phyloP scores from a whole-genome alignment of 2,888 invertebrate genomes.

The Caenorhabditis sp. region DNA sequence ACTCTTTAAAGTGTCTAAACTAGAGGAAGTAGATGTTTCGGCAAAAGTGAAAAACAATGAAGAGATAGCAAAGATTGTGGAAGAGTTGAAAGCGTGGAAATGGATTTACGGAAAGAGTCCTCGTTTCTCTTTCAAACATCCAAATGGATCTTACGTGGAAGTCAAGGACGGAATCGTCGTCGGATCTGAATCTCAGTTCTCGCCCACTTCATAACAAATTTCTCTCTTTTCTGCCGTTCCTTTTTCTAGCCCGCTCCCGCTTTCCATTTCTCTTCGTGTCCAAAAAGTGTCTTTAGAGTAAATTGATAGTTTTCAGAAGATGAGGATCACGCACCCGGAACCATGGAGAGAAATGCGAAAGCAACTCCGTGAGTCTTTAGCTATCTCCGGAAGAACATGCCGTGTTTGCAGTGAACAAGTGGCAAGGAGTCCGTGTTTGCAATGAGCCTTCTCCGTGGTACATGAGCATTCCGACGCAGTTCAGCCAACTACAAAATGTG shows the following conservation, averaged over 20 bases:
- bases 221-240: not conserved
- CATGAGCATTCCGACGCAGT: slow-evolving; percentile 50
- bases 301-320: slow-evolving; percentile 7
- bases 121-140: slow-evolving; percentile 82
- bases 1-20: slow-evolving; percentile 72
- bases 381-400: too few relatives aligned
- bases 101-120: slow-evolving; percentile 93
- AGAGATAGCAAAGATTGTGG: slow-evolving; percentile 82
- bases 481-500: slow-evolving; percentile 43
- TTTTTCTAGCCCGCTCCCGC: not conserved
- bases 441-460: slow-evolving; percentile 52
- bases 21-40: slow-evolving; percentile 76
- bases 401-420: slow-evolving; percentile 41
- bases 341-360: slow-evolving; percentile 35
- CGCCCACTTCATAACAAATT: not conserved
- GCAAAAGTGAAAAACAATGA: slow-evolving; percentile 5
- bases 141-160: slow-evolving; percentile 3
- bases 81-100: slow-evolving; percentile 87
- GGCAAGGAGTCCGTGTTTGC: slow-evolving; percentile 23
- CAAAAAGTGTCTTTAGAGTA: not conserved
- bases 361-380: slow-evolving; percentile 26
- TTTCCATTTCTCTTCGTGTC: not conserved
- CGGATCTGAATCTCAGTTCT: slow-evolving; percentile 29
- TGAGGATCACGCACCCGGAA: slow-evolving; percentile 10
- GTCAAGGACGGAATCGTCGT: slow-evolving; percentile 64